Base-by-base conservation (phyloP, 1,140 invertebrate species). In the Pissodes strobi region DNA sequence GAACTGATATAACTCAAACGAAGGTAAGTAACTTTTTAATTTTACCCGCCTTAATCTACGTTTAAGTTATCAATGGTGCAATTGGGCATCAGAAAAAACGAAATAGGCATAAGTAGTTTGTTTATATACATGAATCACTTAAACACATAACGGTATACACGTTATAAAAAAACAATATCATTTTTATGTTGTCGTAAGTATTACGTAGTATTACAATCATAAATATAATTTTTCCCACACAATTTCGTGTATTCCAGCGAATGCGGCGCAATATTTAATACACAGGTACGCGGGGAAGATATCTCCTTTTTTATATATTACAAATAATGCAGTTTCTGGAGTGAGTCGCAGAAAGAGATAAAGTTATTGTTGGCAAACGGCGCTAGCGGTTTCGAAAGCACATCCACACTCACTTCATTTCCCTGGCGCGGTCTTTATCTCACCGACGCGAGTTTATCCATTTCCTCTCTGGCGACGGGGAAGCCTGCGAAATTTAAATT, bases 391-490 rank as follows among this genome's bases (percentile, higher is more conserved):
- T 57, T 57, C 41, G 55, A 19, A 51, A 61, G 48, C 60, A 55
- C 60, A 62, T 62, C 58, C 25, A 64, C 53, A 71, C 64, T 69
- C 70, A 71, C 68, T 71, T 71, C 70, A 71, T 71, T 71, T 71
- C 70, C 67, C 65, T 66, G 43, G 39, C 57, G 27, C 60, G 64
- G 60, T 67, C 67, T 71, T 71, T 69, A 69, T 69, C 67, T 71
- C 67, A 69, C 67, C 63, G 60, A 58, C 53, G 41, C 43, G 69
- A 71, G 69, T 71, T 71, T 71, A 71, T 71, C 69, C 69, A 69
- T 71, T 71, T 71, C 69, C 69, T 67, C 59, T 69, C 48, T 49
- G 41, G 25, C 45, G 41, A 46, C 38, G 58, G 52, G 53, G 52
- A 55, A 45, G 60, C 37, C 60, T 52, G 39, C 51, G 34, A 61